phyloP scores from a whole-genome alignment of 2,113 vertebrate genomes.

The Nyctibius bracteatus region DNA sequence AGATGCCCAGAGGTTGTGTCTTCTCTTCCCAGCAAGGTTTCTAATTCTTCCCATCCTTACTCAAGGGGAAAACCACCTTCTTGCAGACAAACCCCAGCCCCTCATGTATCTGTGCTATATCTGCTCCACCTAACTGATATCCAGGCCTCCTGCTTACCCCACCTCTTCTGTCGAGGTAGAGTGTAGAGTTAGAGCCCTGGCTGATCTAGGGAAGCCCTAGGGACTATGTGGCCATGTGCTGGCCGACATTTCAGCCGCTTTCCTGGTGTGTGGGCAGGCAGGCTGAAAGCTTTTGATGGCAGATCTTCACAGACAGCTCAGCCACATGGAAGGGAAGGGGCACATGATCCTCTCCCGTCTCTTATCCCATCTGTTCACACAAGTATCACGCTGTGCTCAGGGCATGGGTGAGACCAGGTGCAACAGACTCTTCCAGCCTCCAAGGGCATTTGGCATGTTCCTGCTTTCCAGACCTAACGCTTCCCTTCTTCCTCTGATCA shows the following conservation, averaged over 20 bases:
- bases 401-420: not conserved
- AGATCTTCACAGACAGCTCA: not conserved
- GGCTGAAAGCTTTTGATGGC: not conserved
- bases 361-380: not conserved
- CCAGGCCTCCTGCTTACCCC: not conserved
- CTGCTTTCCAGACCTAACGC: not conserved
- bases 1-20: not conserved
- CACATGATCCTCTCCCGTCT: not conserved
- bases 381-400: not conserved
- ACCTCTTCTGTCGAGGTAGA: not conserved
- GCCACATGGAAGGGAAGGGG: not conserved
- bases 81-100: not conserved
- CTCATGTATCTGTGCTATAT: not conserved
- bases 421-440: not conserved
- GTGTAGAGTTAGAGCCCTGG: not conserved
- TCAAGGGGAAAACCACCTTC: not conserved
- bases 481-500: not conserved
- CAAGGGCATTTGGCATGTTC: not conserved
- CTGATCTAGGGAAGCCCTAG: not conserved
- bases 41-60: not conserved
- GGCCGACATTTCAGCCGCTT: not conserved
- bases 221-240: accelerated
- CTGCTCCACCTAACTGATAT: not conserved
- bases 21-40: not conserved
- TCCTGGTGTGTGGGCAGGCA: not conserved